Base-by-base conservation (phyloP, 2,888 invertebrate genomes). In the Harpalus rufipes region DNA sequence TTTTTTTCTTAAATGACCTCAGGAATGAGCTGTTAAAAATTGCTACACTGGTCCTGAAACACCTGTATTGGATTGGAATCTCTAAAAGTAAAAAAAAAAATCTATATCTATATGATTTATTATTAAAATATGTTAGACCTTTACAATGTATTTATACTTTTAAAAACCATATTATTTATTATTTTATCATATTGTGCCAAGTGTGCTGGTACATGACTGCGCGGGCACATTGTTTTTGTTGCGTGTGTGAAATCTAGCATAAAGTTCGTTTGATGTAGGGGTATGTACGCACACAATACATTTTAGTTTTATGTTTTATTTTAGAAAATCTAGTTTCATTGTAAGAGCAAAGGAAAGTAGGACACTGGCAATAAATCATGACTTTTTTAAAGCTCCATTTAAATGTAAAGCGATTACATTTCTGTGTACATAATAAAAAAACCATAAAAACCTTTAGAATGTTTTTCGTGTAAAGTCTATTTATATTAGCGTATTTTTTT, bases 401-500 rank as follows among this genome's bases (percentile, higher is more conserved):
- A 68, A 68, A 68, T 68, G 68, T 68, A 68, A 65, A 68, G n/a
- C 41, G 39, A 68, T 68, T 68, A 68, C 68, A 68, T 68, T 68
- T 68, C 68, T 14, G 14, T 25, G n/a, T 39, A 32, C 68, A n/a
- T 41, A 39, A 8, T 6, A 68, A 68, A 68, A 68, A 39, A 10
- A 21, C 4, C 68, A 1, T 14, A 68, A 68, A 68, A 68, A 68
- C 68, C 0, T 39, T 68, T 5, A 39, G 16, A 68, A 14, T 14
- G 1, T 7, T 25, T 68, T 68, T 68, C n/a, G 68, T 7, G 7
- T 14, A 14, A 25, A 25, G 7, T 68, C 41, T 68, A 68, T 68
- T 68, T n/a, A 68, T 68, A 39, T 68, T 68, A 25, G 63, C 25
- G 59, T 0, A 59, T n/a, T 7, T 10, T 8, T 63, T 21, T 63